Conservation (phyloP, 2,888 invertebrate species). For the Pammene aurita region DNA sequence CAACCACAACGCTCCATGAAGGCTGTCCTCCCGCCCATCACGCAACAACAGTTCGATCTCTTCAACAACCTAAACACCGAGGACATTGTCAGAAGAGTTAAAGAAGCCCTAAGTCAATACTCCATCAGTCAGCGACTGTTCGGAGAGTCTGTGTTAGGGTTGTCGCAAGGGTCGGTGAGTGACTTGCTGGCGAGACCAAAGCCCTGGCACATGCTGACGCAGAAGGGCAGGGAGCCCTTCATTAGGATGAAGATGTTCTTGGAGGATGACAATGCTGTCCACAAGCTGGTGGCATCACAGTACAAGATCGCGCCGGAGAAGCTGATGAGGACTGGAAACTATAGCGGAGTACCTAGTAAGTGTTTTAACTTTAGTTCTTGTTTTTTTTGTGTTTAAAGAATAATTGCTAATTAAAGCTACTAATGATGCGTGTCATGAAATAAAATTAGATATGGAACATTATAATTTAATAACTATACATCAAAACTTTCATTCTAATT, state of each 20-base stretch:
- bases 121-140: constrained; percentile 99
- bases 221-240: constrained; percentile 98
- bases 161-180: constrained; percentile 98
- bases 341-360: constrained; percentile 92
- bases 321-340: constrained; percentile 97
- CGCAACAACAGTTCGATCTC: constrained; percentile 99
- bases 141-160: constrained; percentile 98
- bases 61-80: constrained; percentile 99
- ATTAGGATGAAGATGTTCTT: constrained; percentile 99
- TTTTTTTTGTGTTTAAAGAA: not conserved
- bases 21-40: constrained; percentile 98
- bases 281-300: constrained; percentile 97
- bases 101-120: constrained; percentile 96
- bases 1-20: constrained; percentile 95
- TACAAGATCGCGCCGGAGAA: constrained; percentile 99
- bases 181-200: constrained; percentile 98
- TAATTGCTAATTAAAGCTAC: too few species aligned
- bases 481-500: too few species aligned
- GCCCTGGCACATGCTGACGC: constrained; percentile 99
- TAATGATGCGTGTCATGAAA: too few species aligned
- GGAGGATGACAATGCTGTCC: constrained; percentile 97
- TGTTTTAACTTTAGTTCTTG: constrained; percentile 52
- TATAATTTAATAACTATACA: too few species aligned
- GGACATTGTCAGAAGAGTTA: constrained; percentile 98
- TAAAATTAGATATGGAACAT: too few species aligned